Percentiles rank a stretch among this genome's conserved stretches.
Evolutionary conservation across 2,888 invertebrate genomes (phyloP).

Genomic region (Melanchra persicariae): DNA sequence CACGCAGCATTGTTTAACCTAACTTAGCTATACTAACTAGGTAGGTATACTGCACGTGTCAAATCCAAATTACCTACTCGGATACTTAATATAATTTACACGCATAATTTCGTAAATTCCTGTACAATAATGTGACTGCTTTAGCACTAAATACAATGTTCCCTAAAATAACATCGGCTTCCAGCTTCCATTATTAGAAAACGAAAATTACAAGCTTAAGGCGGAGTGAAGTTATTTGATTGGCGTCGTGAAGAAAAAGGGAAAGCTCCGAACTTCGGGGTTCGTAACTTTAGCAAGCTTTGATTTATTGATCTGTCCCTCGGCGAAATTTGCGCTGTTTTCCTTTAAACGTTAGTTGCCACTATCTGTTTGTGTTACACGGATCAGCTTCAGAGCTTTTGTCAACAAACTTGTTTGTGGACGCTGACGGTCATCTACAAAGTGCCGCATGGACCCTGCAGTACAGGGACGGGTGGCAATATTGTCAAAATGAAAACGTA

Average conservation of each 20-base stretch:
- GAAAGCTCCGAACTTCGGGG: conserved; percentile 48
- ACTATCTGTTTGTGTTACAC: conserved; percentile 47
- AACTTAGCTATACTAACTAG: conserved; percentile 19
- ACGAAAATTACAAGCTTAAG: conserved; percentile 46
- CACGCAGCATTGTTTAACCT: conserved; percentile 9
- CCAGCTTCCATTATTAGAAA: conserved; percentile 35
- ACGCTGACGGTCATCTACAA: conserved; percentile 5
- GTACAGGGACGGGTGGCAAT: neutral
- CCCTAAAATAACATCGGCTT: conserved; percentile 34
- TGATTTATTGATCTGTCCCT: conserved; percentile 62
- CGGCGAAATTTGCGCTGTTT: conserved; percentile 36
- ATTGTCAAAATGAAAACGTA: neutral
- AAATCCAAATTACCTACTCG: conserved; percentile 17
- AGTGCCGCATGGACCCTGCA: neutral
- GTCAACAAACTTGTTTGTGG: conserved; percentile 47
- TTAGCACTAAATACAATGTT: conserved; percentile 15
- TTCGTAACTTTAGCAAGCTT: conserved; percentile 44
- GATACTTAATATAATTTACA: conserved; percentile 13
- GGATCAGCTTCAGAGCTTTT: conserved; percentile 36
- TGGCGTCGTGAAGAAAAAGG: conserved; percentile 56
- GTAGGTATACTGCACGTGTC: conserved; percentile 34
- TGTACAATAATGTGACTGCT: neutral
- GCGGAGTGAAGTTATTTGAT: conserved; percentile 57
- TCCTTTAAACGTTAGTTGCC: conserved; percentile 35
- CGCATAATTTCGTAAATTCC: conserved; percentile 5